Conservation (phyloP, 2,797 vertebrate genomes). For the Odontamblyopus lacepedii region DNA sequence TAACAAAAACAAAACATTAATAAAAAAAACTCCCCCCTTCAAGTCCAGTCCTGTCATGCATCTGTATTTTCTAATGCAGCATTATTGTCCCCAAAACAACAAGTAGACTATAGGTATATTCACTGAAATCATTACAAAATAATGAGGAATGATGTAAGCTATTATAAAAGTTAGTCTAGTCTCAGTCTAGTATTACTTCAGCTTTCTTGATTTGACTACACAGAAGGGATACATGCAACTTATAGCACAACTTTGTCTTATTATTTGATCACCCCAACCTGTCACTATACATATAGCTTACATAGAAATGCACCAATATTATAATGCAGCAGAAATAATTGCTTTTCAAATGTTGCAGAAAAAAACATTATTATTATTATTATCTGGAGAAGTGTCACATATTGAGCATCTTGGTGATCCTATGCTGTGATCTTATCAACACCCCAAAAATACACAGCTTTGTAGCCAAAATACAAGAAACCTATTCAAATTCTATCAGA, state of each 20-base stretch:
- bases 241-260: no score
- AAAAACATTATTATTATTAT: slow-evolving; percentile 34
- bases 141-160: background rate
- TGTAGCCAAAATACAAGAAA: background rate
- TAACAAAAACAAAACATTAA: no score
- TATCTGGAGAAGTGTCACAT: slow-evolving; percentile 44
- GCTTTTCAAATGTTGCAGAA: slow-evolving; percentile 41
- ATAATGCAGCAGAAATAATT: background rate
- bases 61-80: no score
- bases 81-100: no score
- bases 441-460: slow-evolving; percentile 44
- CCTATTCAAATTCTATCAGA: background rate
- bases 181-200: no score
- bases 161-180: background rate
- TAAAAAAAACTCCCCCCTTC: no score
- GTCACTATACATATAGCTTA: background rate
- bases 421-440: slow-evolving; percentile 33
- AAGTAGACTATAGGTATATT: background rate
- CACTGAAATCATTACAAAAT: background rate
- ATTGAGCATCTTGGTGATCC: slow-evolving; percentile 40
- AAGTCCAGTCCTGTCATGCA: no score
- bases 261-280: background rate
- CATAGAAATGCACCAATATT: background rate
- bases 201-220: no score
- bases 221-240: no score